Base-by-base conservation (phyloP, 1,140 invertebrate species). In the Drosophila oshimai region DNA sequence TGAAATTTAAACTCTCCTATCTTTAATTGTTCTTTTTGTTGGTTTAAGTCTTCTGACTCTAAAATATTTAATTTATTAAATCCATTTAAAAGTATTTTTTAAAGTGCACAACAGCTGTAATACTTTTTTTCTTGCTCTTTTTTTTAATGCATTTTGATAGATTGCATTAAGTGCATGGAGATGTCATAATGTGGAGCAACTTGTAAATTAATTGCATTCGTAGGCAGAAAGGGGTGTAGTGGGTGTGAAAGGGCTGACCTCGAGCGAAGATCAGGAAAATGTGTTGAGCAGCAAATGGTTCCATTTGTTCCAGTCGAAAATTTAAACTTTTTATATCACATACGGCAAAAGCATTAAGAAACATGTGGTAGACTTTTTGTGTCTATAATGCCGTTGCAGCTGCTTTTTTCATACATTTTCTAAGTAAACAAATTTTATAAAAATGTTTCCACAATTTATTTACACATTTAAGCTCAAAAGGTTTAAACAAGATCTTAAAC, bases 71-170 rank as follows among this genome's bases (percentile, higher is more conserved):
- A 26, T 15, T 10, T 10, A 9, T 10, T 15, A 15, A 6, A 45
- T 4, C 9, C 10, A 15, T 26, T 9, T 2, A 13, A n/a, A 41
- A 4, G 10, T 4, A 28, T 45, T 28, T 26, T 28, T 12, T 3
- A 0, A 7, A 22, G 18, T 51, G 17, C 12, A 57, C 24, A 26
- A 36, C 36, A 67, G 54, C 65, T 71, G 51, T 17, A 58, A 47
- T 55, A 45, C 28, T 55, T 47, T 28, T 46, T 18, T 7, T 26
- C 10, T 53, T 13, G n/a, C n/a, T n/a, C 44, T 53, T 50, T 61
- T 54, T 70, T 80, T 74, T 83, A 83, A 83, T 83, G 74, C 79
- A 83, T 76, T 83, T 78, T 83, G 79, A 83, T 83, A 83, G 79
- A 83, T 83, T 84, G 74, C 74, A 84, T 84, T 78, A 78, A 81